phyloP scores from a whole-genome alignment of 2,888 invertebrate species.

The Pharmacophagus antenor region DNA sequence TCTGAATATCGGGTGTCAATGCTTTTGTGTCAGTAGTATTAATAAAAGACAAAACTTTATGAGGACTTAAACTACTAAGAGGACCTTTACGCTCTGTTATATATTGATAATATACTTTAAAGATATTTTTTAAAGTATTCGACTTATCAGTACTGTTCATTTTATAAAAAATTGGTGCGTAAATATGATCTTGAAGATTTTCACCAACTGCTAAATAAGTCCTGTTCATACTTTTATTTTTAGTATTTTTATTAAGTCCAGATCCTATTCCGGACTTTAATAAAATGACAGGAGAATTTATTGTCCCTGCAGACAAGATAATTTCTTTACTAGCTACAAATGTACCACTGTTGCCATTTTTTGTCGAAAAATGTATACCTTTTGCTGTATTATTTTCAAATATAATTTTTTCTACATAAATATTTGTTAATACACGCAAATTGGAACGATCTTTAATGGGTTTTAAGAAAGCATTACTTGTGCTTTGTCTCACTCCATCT shows the following conservation, averaged over 20 bases:
- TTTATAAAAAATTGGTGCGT: constrained; percentile 51
- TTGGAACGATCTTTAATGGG: constrained; percentile 41
- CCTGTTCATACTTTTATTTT: constrained; percentile 39
- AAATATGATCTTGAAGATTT: constrained; percentile 50
- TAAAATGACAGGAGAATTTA: constrained; percentile 45
- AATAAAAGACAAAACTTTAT: constrained; percentile 52
- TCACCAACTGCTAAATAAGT: constrained; percentile 45
- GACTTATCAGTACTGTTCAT: constrained; percentile 46
- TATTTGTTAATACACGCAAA: constrained; percentile 42
- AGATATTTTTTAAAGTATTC: constrained; percentile 45
- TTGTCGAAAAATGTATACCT: constrained; percentile 43
- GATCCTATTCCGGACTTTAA: constrained; percentile 51
- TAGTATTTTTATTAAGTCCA: constrained; percentile 38
- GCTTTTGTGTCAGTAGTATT: constrained; percentile 54
- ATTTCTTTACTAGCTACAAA: constrained; percentile 44
- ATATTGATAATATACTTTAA: constrained; percentile 63
- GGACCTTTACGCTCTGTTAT: constrained; percentile 70
- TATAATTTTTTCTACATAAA: constrained; percentile 42
- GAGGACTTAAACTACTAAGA: constrained; percentile 64
- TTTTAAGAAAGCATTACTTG: constrained; percentile 57
- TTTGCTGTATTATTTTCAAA: constrained; percentile 37
- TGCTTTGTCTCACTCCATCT: constrained; percentile 59
- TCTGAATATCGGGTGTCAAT: constrained; percentile 52
- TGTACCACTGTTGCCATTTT: constrained; percentile 35
- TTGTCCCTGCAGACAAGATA: constrained; percentile 45